These are phyloP conservation scores for Exocentrus adspersus DNA, from an alignment of 2,888 invertebrate genomes.

Conservation along the genomic window DNA sequence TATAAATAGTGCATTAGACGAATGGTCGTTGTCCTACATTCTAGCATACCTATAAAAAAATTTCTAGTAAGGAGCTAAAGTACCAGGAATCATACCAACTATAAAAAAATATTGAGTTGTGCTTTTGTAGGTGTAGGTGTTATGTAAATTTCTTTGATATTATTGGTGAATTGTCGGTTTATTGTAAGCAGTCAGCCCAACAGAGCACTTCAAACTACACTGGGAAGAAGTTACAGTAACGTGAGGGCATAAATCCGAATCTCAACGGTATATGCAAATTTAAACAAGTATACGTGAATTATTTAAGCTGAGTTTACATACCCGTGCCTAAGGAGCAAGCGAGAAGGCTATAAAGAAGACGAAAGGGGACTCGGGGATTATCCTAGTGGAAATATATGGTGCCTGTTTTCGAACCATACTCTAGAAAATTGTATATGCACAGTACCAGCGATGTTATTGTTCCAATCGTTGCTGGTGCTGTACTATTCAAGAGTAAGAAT, in stretches of 20 bases:
- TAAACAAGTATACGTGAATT: conserved; percentile 58
- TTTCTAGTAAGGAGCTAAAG: no score
- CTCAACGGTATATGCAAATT: conserved; percentile 56
- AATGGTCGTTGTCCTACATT: conserved; percentile 3
- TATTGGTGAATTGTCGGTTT: no score
- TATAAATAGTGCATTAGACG: conserved; percentile 1
- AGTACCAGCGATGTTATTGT: conserved; percentile 40
- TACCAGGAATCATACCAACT: no score
- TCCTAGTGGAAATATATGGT: conserved; percentile 53
- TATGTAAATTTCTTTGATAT: no score
- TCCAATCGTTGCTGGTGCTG: conserved; percentile 25
- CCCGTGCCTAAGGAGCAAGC: conserved; percentile 36
- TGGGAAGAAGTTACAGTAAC: conserved; percentile 47
- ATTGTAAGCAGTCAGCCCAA: no score
- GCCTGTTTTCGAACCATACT: conserved; percentile 52
- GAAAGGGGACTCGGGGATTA: conserved; percentile 51
- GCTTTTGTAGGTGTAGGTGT: no score
- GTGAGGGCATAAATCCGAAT: conserved; percentile 50
- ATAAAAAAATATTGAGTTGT: no score
- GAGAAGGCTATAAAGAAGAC: conserved; percentile 29
- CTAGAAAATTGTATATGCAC: conserved; percentile 54
- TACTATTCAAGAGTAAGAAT: conserved; percentile 20
- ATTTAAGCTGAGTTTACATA: conserved; percentile 58
- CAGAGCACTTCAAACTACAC: conserved; percentile 40
- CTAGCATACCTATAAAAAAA: no score